phyloP scores from a whole-genome alignment of 2,888 invertebrate species.

The Philaethria dido region DNA sequence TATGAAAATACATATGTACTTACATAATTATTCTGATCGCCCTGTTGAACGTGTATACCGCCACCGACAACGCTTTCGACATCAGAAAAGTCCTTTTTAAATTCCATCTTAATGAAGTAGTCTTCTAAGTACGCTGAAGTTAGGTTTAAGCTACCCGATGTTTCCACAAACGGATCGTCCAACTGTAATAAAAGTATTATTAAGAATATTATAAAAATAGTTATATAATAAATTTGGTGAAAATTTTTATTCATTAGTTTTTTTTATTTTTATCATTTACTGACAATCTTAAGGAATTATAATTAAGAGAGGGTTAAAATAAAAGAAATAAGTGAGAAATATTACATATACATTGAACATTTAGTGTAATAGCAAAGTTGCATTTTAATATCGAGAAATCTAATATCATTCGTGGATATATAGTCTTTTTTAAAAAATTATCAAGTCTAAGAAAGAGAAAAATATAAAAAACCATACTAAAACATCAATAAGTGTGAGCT shows the following conservation, averaged over 20 bases:
- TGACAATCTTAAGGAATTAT: too few relatives aligned
- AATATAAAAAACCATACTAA: background rate
- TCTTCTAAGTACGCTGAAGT: conserved; percentile 86
- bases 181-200: conserved; percentile 62
- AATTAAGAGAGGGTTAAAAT: too few relatives aligned
- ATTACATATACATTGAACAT: too few relatives aligned
- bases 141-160: conserved; percentile 84
- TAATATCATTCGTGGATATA: too few relatives aligned
- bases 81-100: conserved; percentile 88
- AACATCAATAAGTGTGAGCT: too few relatives aligned
- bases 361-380: too few relatives aligned
- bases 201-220: background rate
- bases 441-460: background rate
- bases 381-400: too few relatives aligned
- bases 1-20: conserved; percentile 47
- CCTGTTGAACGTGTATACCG: conserved; percentile 84
- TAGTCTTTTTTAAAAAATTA: too few relatives aligned
- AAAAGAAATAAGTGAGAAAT: too few relatives aligned
- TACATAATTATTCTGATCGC: conserved; percentile 81
- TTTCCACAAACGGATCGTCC: conserved; percentile 86
- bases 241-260: too few relatives aligned
- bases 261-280: too few relatives aligned
- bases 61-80: conserved; percentile 86
- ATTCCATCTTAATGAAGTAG: conserved; percentile 86
- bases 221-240: background rate